Conservation (phyloP, 2,113 vertebrate species). For the Myotis lucifugus region DNA sequence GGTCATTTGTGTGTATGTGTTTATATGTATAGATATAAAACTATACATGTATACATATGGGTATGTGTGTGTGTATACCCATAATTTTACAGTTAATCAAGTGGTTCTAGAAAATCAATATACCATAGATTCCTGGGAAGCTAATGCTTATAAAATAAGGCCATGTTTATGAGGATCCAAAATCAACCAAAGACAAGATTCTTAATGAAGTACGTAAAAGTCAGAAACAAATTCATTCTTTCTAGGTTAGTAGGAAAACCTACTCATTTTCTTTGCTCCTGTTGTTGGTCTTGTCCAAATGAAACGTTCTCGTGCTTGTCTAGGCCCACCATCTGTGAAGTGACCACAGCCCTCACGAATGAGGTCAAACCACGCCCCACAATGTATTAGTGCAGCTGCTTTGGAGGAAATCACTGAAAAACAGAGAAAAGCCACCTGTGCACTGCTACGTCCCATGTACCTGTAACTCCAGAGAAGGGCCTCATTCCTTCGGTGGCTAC, state of each 20-base stretch:
- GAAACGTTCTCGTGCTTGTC: background rate
- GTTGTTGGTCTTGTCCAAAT: background rate
- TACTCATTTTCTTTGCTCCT: background rate
- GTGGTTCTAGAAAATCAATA: conserved; percentile 24
- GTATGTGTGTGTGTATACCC: background rate
- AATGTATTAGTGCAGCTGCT: background rate
- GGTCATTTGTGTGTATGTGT: background rate
- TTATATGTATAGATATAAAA: background rate
- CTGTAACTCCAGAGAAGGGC: background rate
- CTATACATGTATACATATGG: background rate
- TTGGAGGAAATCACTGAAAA: background rate
- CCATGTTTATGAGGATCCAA: background rate
- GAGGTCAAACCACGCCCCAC: background rate
- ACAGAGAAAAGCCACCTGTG: rapidly evolving
- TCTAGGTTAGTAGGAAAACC: background rate
- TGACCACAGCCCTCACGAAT: background rate
- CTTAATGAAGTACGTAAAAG: background rate
- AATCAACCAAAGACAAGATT: background rate
- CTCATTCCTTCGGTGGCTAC: background rate
- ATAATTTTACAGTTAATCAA: conserved; percentile 34
- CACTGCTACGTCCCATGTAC: background rate
- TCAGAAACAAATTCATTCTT: background rate
- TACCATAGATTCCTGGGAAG: conserved; percentile 8
- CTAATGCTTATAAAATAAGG: conserved; percentile 48
- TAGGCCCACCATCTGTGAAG: background rate